Evolutionary conservation across 1,140 invertebrate species (phyloP), one percentile per base, ranked within the genome.

Genomic region (Atta texana): DNA sequence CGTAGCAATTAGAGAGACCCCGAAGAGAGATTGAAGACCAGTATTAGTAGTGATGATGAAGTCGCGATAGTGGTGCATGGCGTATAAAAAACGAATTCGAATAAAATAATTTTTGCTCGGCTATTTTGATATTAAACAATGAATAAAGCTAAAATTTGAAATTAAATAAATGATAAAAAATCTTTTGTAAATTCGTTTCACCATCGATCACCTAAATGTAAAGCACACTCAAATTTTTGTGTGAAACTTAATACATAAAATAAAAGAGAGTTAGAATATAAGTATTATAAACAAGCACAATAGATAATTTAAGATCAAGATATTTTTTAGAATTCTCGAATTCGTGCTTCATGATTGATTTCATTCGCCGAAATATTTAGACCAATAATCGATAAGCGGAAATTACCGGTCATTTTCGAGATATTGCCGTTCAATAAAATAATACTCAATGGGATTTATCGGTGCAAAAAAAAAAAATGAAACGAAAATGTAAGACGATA

Each of bases 1-100:
- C 51, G 61, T 69, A 18, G 76, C 53, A 18, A 55, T 63, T 64
- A 71, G 72, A 63, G 80, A 89, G 59, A 44, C n/a, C 10, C 14
- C 31, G 78, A 84, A 44, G 49, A 53, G 51, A 76, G 78, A 64
- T 64, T 44, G 55, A 77, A 89, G 78, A 66, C 81, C 44, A 57
- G 66, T 68, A 31, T 12, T 34, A 10, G 21, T 24, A 18, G 7
- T 49, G 55, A 8, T 28, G 53, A 44, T 44, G n/a, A 8, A 68
- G 64, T 24, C 14, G 44, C 14, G 14, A 34, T 51, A 51, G 44
- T 24, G 5, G 14, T 51, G 10, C 39, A 7, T 69, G 1, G 10
- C 18, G 44, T n/a, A 24, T 10, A 39, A 68, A 53, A 68, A 80
- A 55, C 3, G 66, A 66, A 61, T 63, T 53, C 1, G 16, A 7